Base-by-base conservation (phyloP, 2,888 invertebrate species). In the Rosalia funebris region DNA sequence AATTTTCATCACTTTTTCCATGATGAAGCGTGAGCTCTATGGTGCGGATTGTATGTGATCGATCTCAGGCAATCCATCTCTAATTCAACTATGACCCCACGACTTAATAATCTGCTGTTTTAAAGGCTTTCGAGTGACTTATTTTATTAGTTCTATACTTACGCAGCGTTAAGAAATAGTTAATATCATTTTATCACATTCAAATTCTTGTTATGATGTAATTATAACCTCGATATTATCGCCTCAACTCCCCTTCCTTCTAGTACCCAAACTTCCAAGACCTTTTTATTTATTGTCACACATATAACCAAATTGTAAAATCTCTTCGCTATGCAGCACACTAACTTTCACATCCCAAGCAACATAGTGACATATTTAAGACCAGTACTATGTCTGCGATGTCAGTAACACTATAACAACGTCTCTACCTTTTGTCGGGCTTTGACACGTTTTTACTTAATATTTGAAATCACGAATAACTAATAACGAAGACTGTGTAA, bases 21-120 rank as follows among this genome's bases (percentile, higher is more conserved):
- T 78, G 78, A 72, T 75, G 75, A 79, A 81, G 80, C 78, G 73
- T 77, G 75, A 79, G 69, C 62, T 69, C 69, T 63, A 55, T 71
- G 70, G 65, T 67, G 71, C 66, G 66, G 76, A 72, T 65, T 69
- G 57, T 69, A 65, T 69, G 64, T 64, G 65, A 60, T 19, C 65
- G 63, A 69, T 66, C 59, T 70, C 68, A 42, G 56, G 48, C 56
- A 58, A 39, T 31, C 50, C 39, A 36, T 14, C 37, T 46, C 57
- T 37, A 47, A 46, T 32, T 50, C 32, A 20, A 46, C 56, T 47
- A 31, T 39, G 50, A 50, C 39, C 45, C 41, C 46, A 48, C 55
- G 44, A 61, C 61, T 63, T 42, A 66, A 58, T 63, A 62, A 65
- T 67, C 69, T 70, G 69, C 68, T 72, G 63, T 71, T 73, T 64